phyloP scores from a whole-genome alignment of 2,797 vertebrate genomes.

The Sandelia bainsii region DNA sequence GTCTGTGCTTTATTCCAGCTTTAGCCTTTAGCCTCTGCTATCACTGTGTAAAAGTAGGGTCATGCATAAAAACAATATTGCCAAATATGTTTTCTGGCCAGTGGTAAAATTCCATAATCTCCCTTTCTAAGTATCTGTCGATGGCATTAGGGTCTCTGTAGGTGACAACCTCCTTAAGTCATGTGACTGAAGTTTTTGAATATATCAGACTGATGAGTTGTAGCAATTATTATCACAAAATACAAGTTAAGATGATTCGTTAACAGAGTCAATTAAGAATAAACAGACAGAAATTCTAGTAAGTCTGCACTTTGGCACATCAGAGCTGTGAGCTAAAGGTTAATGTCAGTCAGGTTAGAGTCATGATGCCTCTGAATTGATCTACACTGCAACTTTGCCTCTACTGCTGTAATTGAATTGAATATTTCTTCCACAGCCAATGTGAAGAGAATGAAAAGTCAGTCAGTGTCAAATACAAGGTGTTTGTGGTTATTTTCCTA shows the following conservation, averaged over 20 bases:
- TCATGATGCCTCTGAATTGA: background rate
- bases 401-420: background rate
- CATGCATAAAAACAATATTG: conserved; percentile 5
- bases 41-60: background rate
- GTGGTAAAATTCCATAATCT: background rate
- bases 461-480: conserved; percentile 9
- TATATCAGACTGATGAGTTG: background rate
- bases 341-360: no score
- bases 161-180: background rate
- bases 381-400: background rate
- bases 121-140: background rate
- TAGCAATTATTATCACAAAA: background rate
- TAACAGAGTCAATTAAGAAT: background rate
- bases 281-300: background rate
- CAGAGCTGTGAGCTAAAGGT: background rate
- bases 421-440: background rate
- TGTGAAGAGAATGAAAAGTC: background rate
- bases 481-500: conserved; percentile 17
- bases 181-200: background rate
- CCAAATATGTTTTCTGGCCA: background rate
- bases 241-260: background rate
- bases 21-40: conserved; percentile 1
- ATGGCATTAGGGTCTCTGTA: background rate
- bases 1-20: conserved; percentile 21
- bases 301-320: background rate